phyloP scores from a whole-genome alignment of 2,797 vertebrate species.

The Microctenopoma lineatum region DNA sequence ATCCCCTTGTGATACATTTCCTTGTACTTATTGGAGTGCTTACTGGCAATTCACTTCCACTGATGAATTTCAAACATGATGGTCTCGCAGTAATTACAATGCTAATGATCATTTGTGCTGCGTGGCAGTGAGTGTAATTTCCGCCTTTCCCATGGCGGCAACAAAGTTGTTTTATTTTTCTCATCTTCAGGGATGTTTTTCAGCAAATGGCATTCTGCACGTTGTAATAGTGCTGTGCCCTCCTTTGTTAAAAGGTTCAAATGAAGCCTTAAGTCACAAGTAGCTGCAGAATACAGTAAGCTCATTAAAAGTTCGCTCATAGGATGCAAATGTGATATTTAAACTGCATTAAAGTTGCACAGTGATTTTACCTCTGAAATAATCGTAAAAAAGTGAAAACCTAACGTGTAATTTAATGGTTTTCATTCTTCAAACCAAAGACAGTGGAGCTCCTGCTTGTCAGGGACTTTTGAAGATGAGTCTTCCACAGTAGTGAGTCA shows the following conservation, averaged over 20 bases:
- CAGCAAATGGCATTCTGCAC: constrained; percentile 63
- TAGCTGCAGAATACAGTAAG: constrained; percentile 29
- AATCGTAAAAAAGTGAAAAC: neutral
- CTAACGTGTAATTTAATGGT: neutral
- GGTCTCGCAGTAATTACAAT: constrained; percentile 68
- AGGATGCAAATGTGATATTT: neutral
- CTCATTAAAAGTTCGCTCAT: constrained; percentile 42
- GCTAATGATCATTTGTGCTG: constrained; percentile 76
- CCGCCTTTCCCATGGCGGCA: constrained; percentile 47
- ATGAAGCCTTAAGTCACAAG: constrained; percentile 4
- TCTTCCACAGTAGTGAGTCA: constrained; percentile 14
- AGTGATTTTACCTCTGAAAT: neutral
- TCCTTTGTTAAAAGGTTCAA: constrained; percentile 38
- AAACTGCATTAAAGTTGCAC: neutral
- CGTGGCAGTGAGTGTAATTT: constrained; percentile 69
- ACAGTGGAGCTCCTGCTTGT: constrained; percentile 6
- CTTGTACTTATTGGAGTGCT: constrained; percentile 52
- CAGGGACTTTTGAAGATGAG: constrained; percentile 9
- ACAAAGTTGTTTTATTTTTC: constrained; percentile 66
- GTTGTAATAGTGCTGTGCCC: constrained; percentile 18
- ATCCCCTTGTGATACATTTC: constrained; percentile 58
- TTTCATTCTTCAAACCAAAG: constrained; percentile 9
- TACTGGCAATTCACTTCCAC: constrained; percentile 70
- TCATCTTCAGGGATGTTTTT: constrained; percentile 60
- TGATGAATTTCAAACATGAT: constrained; percentile 72